phyloP scores from a whole-genome alignment of 2,113 vertebrate genomes.

The Callipepla californica region DNA sequence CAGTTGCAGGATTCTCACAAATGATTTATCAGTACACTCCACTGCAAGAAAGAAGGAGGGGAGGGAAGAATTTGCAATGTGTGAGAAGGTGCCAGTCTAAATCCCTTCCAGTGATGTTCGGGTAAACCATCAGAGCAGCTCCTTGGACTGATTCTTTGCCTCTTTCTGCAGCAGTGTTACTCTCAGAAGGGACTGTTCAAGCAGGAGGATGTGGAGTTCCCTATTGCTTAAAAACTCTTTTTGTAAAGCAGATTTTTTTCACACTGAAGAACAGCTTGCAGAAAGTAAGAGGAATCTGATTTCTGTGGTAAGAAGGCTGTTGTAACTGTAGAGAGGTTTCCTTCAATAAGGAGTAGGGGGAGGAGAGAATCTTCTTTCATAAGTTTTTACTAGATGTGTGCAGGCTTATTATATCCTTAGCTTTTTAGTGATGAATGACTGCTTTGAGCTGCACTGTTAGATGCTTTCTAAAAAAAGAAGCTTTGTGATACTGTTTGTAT shows the following conservation, averaged over 20 bases:
- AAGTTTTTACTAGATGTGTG: not conserved
- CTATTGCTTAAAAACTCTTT: not conserved
- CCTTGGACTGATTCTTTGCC: not conserved
- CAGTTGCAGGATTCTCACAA: not conserved
- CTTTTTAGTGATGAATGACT: not conserved
- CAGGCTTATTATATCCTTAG: not conserved
- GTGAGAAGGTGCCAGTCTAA: not conserved
- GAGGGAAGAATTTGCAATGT: not conserved
- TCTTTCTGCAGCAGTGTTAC: not conserved
- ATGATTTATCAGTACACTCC: rapidly evolving
- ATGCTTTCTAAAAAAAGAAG: not conserved
- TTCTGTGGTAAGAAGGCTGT: not conserved
- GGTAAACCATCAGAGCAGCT: not conserved
- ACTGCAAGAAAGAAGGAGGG: not conserved
- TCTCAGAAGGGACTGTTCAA: not conserved
- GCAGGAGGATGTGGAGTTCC: not conserved
- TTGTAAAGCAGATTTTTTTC: not conserved
- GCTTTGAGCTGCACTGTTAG: not conserved
- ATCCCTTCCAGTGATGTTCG: not conserved
- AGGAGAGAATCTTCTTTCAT: not conserved
- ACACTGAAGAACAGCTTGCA: not conserved
- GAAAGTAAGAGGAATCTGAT: not conserved
- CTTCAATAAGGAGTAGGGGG: not conserved
- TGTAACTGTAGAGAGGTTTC: not conserved
- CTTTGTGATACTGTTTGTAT: not conserved